phyloP scores from a whole-genome alignment of 2,888 invertebrate species.

The Coremacera marginata region DNA sequence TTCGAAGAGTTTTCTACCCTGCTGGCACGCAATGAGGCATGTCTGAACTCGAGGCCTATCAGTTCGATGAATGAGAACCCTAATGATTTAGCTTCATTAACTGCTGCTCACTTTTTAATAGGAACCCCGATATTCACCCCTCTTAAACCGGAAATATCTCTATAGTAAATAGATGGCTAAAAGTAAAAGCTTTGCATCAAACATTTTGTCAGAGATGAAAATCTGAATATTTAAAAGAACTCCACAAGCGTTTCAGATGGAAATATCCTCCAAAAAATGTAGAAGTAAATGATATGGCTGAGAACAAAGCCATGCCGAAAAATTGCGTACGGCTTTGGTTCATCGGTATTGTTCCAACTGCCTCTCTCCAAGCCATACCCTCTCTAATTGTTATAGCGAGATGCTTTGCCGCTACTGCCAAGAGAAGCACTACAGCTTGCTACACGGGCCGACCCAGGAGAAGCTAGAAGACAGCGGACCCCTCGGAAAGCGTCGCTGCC shows the following conservation, averaged over 20 bases:
- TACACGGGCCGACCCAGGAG: neutral
- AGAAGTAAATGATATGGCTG: too few relatives aligned
- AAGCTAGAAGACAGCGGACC: too few relatives aligned
- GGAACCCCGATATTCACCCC: conserved; percentile 4
- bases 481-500: too few relatives aligned
- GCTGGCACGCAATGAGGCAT: conserved; percentile 9
- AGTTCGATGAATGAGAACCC: conserved; percentile 18
- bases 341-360: neutral
- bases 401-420: too few relatives aligned
- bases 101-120: conserved; percentile 24
- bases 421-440: too few relatives aligned
- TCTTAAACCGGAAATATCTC: conserved; percentile 6
- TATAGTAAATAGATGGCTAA: conserved; percentile 15
- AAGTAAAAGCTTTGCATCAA: conserved; percentile 12
- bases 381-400: neutral
- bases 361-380: neutral
- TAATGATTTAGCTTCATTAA: conserved; percentile 1
- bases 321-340: neutral
- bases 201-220: conserved; percentile 18
- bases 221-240: conserved; percentile 22
- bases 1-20: neutral
- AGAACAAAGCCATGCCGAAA: neutral
- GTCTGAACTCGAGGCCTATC: conserved; percentile 19
- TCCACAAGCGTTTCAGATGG: conserved; percentile 23
- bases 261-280: neutral